Conservation (phyloP, 2,113 vertebrate species). For the Planiliza haematocheilus region DNA sequence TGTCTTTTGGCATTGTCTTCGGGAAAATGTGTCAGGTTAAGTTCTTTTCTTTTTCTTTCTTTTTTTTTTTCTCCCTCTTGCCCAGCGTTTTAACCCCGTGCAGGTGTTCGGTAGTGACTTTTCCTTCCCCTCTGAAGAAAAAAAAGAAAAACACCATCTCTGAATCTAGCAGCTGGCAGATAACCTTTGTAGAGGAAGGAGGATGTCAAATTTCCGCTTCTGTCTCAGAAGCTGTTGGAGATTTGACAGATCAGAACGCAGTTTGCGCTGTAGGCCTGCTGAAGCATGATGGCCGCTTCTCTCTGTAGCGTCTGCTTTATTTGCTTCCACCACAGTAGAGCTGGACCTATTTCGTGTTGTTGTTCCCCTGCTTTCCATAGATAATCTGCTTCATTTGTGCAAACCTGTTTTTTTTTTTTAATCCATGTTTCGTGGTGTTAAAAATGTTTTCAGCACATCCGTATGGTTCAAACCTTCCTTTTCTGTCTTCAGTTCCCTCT, state of each 20-base stretch:
- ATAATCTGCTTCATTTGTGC: not conserved
- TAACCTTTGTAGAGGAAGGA: conserved; percentile 66
- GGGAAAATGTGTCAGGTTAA: conserved; percentile 83
- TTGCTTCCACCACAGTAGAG: conserved; percentile 40
- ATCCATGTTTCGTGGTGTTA: conserved; percentile 1
- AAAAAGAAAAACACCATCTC: conserved; percentile 21
- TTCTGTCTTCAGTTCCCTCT: conserved; percentile 87
- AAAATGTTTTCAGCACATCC: conserved; percentile 12
- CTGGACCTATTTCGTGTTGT: conserved; percentile 27
- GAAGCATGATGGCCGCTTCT: conserved; percentile 27
- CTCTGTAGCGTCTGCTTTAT: conserved; percentile 33
- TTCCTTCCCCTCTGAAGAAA: conserved; percentile 31
- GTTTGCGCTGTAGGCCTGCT: conserved; percentile 32
- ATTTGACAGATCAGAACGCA: conserved; percentile 66
- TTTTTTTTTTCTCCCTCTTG: conserved; percentile 15
- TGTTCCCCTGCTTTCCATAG: conserved; percentile 11
- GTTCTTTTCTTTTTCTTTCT: conserved; percentile 51
- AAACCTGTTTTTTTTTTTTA: too few relatives aligned
- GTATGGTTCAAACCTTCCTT: conserved; percentile 33
- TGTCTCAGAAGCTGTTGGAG: conserved; percentile 59
- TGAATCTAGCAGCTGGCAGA: conserved; percentile 65
- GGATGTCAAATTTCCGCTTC: conserved; percentile 64
- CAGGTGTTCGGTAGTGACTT: conserved; percentile 66
- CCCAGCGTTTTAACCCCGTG: conserved; percentile 48
- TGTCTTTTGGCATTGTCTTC: conserved; percentile 81